Base-by-base conservation (phyloP, 2,888 invertebrate genomes). In the Podotricha telesiphe region DNA sequence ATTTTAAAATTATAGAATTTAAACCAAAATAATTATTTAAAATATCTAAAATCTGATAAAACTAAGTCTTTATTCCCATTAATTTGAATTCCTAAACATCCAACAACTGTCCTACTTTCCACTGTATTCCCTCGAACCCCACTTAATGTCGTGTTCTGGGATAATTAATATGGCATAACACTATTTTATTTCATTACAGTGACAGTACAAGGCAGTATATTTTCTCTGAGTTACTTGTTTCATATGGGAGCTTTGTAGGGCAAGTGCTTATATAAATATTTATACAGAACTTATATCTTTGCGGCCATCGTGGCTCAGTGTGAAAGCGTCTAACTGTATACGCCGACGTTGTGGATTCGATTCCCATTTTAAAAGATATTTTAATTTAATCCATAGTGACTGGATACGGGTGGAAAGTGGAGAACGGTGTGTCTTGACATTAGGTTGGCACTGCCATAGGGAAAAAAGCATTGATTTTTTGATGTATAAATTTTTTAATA, bases 171-270 rank as follows among this genome's bases (percentile, higher is more conserved):
- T 86, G 79, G 82, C 76, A 77, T 79, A 77, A 83, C 86, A 87
- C 87, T 91, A 91, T 88, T 91, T 90, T 91, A 92, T 89, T 89
- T 86, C 85, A 88, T 90, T 89, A 89, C 85, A 81, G 81, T 80
- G 83, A 83, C 83, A 79, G 82, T 75, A 77, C 82, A 82, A 82
- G 79, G 83, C 82, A 78, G 81, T 86, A 83, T 84, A 82, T 85
- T 83, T 82, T 76, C 77, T 77, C 79, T 82, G 79, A 86, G 82
- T 86, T 83, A 79, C 78, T 86, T 87, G 84, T 88, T 86, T 79
- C 58, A 82, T 83, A 74, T 80, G 62, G 78, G 69, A 59, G 80
- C 74, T 82, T 80, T 67, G 72, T 69, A 68, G 79, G 78, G 79
- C 76, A 71, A 73, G 75, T 71, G 76, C 22, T 58, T 47, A 55